Evolutionary conservation across 2,113 vertebrate genomes (phyloP), one percentile per base, ranked within the genome.

Genomic region (Arvicanthis niloticus): DNA sequence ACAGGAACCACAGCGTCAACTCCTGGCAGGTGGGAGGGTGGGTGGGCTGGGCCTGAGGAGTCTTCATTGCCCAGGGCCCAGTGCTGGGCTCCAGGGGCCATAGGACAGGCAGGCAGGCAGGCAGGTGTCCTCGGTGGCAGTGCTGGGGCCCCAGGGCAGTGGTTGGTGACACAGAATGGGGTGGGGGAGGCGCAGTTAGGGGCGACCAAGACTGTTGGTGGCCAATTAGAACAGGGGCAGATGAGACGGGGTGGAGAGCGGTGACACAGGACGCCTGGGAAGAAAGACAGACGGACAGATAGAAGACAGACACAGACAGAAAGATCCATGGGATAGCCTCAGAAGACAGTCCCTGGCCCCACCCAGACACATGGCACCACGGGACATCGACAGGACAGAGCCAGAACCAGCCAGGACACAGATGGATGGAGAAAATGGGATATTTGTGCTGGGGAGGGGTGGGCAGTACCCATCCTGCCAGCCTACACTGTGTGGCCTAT

Each of bases 221-320:
- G 98, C 98, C 98, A 56, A 98, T 99, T 99, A 99, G 99, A 99
- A 99, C 98, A 98, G 99, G 99, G 99, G 99, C 98, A 98, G 99
- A 99, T 99, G 99, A 98, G 98, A 98, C 98, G 98, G 98, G 98
- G 98, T 97, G 98, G 98, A 99, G 98, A 99, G 98, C 98, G 98
- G 99, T 99, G 99, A 99, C 98, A 99, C 98, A 99, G 99, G 99
- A 99, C 98, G 99, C 99, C 99, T 99, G 98, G 99, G 99, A 99
- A 99, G 98, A 99, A 99, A 99, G 98, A 99, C 98, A 99, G 98
- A 99, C 98, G 96, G 98, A 99, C 98, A 98, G 97, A 99, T 97
- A 95, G 98, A 98, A 98, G 60, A 86, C 60, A 86, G 84, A 98
- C 98, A 99, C 98, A 98, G 98, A 98, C 98, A 98, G 98, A 62